Conservation (phyloP, 2,797 vertebrate species). For the Holocentrus rufus region DNA sequence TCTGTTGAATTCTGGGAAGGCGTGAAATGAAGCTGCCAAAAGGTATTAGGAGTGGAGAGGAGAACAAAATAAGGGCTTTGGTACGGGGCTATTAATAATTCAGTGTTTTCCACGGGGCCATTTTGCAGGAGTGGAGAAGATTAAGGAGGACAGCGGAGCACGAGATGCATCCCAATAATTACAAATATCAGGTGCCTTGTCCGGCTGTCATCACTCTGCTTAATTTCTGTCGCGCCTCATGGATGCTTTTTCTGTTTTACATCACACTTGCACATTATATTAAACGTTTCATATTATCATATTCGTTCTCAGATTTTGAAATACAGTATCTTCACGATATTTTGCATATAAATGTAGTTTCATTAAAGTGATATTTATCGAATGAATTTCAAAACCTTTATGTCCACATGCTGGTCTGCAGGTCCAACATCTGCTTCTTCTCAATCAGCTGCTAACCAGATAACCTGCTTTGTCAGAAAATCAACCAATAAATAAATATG, state of each 20-base stretch:
- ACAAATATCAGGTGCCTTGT: background rate
- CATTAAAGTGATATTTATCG: no score
- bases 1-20: background rate
- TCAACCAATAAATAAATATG: no score
- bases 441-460: no score
- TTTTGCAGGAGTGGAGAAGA: conserved; percentile 1
- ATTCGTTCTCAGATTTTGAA: no score
- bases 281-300: background rate
- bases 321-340: no score
- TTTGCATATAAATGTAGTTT: no score
- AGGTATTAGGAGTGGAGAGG: background rate
- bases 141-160: background rate
- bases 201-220: background rate
- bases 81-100: conserved; percentile 32
- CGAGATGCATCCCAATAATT: conserved; percentile 9
- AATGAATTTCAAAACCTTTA: no score
- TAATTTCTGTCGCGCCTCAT: background rate
- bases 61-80: conserved; percentile 18
- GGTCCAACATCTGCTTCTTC: no score
- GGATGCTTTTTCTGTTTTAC: background rate
- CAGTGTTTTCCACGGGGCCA: conserved; percentile 15
- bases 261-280: background rate
- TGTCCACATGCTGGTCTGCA: no score
- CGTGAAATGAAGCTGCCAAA: conserved; percentile 4
- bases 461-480: no score